These are phyloP conservation scores for Rapana venosa DNA, from an alignment of 2,888 invertebrate genomes.

Conservation along the genomic window DNA sequence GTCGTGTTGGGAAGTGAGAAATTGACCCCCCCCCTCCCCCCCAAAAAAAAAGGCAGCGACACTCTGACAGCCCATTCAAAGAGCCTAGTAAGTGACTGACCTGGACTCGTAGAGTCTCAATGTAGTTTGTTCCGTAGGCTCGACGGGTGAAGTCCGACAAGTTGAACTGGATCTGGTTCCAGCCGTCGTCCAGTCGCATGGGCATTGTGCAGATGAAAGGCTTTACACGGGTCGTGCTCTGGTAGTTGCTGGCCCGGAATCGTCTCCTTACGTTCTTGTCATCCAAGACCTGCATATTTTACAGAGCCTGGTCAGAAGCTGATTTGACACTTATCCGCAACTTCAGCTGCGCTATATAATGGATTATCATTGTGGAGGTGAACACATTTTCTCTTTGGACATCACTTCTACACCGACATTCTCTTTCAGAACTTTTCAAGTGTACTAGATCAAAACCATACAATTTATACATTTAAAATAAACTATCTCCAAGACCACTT, in stretches of 20 bases:
- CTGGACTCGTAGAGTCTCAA: slow-evolving; percentile 91
- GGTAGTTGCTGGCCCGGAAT: slow-evolving; percentile 96
- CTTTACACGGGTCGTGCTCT: slow-evolving; percentile 94
- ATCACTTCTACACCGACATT: too few relatives aligned
- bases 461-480: too few relatives aligned
- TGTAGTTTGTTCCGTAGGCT: slow-evolving; percentile 96
- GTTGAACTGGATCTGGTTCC: slow-evolving; percentile 96
- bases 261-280: slow-evolving; percentile 94
- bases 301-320: not conserved
- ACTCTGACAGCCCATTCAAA: too few relatives aligned
- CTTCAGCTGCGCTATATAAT: too few relatives aligned
- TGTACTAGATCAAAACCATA: too few relatives aligned
- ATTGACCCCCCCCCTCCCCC: too few relatives aligned
- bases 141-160: slow-evolving; percentile 94
- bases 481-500: too few relatives aligned
- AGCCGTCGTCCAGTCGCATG: slow-evolving; percentile 94
- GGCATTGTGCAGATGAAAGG: slow-evolving; percentile 99
- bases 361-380: too few relatives aligned
- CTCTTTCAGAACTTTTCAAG: too few relatives aligned
- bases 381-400: too few relatives aligned
- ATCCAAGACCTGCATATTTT: slow-evolving; percentile 88
- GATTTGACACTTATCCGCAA: too few relatives aligned
- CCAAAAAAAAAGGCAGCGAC: not conserved
- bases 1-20: too few relatives aligned
- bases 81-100: slow-evolving; percentile 65